Percentiles rank a stretch among this genome's conserved stretches.
These are phyloP conservation scores for Salvelinus fontinalis DNA, from an alignment of 2,113 vertebrate genomes.

Conservation along the genomic window DNA sequence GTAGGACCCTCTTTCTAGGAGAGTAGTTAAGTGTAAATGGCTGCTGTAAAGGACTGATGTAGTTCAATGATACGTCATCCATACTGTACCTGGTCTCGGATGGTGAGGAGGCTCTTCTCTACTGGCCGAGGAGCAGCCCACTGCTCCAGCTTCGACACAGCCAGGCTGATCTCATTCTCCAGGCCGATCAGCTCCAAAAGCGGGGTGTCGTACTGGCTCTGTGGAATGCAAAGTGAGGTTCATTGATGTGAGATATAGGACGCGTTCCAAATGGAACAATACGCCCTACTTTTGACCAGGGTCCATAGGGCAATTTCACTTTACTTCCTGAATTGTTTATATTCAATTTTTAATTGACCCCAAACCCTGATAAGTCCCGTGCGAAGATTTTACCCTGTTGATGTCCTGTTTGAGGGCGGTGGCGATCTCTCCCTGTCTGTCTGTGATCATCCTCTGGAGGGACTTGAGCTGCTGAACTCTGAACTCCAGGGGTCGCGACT, in stretches of 20 bases:
- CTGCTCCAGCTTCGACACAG: conserved; percentile 59
- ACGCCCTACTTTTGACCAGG: no score
- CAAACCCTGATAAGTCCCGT: no score
- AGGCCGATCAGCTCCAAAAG: conserved; percentile 78
- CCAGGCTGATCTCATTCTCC: conserved; percentile 75
- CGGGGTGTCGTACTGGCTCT: conserved; percentile 73
- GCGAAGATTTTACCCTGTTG: conserved; percentile 71
- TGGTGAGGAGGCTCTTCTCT: conserved; percentile 64
- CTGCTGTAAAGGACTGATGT: no score
- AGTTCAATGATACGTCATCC: no score
- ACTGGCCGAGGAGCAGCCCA: conserved; percentile 72
- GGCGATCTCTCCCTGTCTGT: conserved; percentile 74
- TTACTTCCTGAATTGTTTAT: no score
- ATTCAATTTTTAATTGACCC: no score
- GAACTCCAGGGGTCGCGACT: conserved; percentile 79
- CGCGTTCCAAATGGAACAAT: no score
- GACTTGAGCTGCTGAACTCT: conserved; percentile 81
- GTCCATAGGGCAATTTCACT: no score
- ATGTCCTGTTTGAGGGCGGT: conserved; percentile 80
- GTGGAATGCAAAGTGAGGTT: conserved; percentile 11
- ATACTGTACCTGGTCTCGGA: conserved; percentile 56
- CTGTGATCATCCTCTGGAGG: conserved; percentile 77
- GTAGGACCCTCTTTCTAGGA: no score
- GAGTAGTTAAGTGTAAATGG: no score
- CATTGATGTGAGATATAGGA: not conserved